Evolutionary conservation across 2,888 invertebrate genomes (phyloP).

Genomic region (Heterodera filipjevi): DNA sequence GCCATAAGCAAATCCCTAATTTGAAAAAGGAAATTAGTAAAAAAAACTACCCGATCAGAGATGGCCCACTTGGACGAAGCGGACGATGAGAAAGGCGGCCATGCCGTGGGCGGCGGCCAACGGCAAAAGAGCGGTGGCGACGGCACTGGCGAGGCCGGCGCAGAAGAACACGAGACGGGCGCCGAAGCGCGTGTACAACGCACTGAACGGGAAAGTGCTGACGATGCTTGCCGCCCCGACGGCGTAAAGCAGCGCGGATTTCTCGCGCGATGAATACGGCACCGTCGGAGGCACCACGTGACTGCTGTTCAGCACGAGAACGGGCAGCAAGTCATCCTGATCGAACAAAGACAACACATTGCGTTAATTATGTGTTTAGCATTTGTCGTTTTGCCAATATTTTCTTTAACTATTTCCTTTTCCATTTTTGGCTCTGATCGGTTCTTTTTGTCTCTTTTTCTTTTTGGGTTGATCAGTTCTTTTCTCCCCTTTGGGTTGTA

Average conservation of each 20-base stretch:
- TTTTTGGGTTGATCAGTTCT: no score
- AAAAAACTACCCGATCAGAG: neutral
- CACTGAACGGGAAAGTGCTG: conserved; percentile 43
- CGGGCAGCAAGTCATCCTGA: conserved; percentile 1
- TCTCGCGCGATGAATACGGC: conserved; percentile 46
- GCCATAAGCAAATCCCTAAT: conserved; percentile 54
- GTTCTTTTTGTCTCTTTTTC: no score
- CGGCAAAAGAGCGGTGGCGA: conserved; percentile 53
- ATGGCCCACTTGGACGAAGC: conserved; percentile 55
- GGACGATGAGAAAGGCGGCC: conserved; percentile 42
- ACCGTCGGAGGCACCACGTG: conserved; percentile 26
- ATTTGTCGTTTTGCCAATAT: no score
- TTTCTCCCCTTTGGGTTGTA: no score
- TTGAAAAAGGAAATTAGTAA: neutral
- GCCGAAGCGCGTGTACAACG: conserved; percentile 53
- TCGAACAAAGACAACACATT: neutral
- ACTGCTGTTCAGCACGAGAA: conserved; percentile 14
- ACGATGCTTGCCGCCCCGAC: conserved; percentile 44
- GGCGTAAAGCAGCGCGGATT: conserved; percentile 53
- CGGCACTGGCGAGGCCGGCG: conserved; percentile 53
- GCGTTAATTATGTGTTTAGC: neutral
- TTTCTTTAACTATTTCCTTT: no score
- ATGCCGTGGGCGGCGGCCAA: conserved; percentile 33
- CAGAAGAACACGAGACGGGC: conserved; percentile 55
- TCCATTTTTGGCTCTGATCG: no score